Conservation (phyloP, 2,888 invertebrate species). For the Pyralis farinalis region DNA sequence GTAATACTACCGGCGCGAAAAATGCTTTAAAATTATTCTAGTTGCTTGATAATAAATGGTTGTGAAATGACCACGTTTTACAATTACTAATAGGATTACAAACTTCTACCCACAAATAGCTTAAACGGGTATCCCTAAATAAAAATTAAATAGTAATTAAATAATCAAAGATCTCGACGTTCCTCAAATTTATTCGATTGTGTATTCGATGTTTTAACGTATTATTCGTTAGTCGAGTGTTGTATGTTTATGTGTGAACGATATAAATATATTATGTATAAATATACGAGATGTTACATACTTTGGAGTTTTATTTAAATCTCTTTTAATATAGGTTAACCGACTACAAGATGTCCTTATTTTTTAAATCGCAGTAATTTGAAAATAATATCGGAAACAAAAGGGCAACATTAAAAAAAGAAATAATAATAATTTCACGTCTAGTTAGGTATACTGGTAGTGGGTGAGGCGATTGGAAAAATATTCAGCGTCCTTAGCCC, state of each 20-base stretch:
- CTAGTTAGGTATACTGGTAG: too few species aligned
- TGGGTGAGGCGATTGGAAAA: too few species aligned
- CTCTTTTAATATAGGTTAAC: too few species aligned
- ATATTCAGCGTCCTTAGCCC: too few species aligned
- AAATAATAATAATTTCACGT: too few species aligned
- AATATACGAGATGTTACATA: slow-evolving; percentile 66
- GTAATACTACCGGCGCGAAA: too few species aligned
- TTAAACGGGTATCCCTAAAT: slow-evolving; percentile 25
- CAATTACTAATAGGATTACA: slow-evolving; percentile 2
- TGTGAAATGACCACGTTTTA: neutral
- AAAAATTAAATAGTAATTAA: slow-evolving; percentile 23
- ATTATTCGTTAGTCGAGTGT: slow-evolving; percentile 42
- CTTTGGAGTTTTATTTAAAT: slow-evolving; percentile 22
- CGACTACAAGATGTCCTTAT: too few species aligned
- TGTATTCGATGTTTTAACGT: slow-evolving; percentile 51
- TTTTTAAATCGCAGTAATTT: too few species aligned
- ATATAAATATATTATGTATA: slow-evolving; percentile 44
- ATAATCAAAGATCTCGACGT: slow-evolving; percentile 43
- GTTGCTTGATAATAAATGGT: too few species aligned
- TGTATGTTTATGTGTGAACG: slow-evolving; percentile 47
- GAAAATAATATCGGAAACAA: too few species aligned
- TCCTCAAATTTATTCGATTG: slow-evolving; percentile 43
- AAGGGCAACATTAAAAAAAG: too few species aligned
- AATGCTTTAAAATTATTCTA: too few species aligned
- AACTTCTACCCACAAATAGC: slow-evolving; percentile 7